Conservation (phyloP, 2,888 invertebrate genomes). For the Drosophila barbarae region DNA sequence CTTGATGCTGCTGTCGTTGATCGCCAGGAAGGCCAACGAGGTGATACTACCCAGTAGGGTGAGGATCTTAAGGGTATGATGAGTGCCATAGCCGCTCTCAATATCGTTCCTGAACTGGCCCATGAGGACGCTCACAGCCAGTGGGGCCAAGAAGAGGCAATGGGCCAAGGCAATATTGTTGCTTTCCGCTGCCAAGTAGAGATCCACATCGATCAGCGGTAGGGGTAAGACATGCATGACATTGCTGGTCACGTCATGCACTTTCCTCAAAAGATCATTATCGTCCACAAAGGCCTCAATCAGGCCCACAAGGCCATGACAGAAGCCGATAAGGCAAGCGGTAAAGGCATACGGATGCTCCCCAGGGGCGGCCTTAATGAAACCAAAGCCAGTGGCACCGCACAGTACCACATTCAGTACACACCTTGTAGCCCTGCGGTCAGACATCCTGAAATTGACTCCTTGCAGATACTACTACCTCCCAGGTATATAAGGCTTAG, state of each 20-base stretch:
- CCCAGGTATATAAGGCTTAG: neutral
- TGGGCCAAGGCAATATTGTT: constrained; percentile 69
- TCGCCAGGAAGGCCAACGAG: constrained; percentile 63
- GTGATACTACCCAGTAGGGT: constrained; percentile 71
- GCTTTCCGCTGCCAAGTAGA: constrained; percentile 54
- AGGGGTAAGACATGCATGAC: constrained; percentile 66
- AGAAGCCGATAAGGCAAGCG: constrained; percentile 67
- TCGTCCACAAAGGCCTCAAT: constrained; percentile 25
- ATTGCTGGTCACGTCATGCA: constrained; percentile 28
- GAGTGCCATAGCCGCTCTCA: constrained; percentile 20
- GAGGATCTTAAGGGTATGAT: constrained; percentile 55
- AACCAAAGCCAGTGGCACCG: constrained; percentile 65
- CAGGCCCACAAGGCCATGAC: constrained; percentile 65
- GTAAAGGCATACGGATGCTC: constrained; percentile 68
- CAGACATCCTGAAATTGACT: constrained; percentile 48
- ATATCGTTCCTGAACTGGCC: constrained; percentile 33
- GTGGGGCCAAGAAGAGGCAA: constrained; percentile 68
- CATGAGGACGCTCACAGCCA: constrained; percentile 52
- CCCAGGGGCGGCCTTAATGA: constrained; percentile 45
- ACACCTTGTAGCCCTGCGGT: constrained; percentile 35
- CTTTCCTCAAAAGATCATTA: constrained; percentile 14
- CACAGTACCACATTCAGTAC: constrained; percentile 55
- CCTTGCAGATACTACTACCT: neutral
- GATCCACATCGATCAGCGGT: constrained; percentile 67
- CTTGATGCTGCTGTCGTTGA: constrained; percentile 61